Evolutionary conservation across 2,888 invertebrate genomes (phyloP).

Genomic region (Pyrrhosoma nymphula): DNA sequence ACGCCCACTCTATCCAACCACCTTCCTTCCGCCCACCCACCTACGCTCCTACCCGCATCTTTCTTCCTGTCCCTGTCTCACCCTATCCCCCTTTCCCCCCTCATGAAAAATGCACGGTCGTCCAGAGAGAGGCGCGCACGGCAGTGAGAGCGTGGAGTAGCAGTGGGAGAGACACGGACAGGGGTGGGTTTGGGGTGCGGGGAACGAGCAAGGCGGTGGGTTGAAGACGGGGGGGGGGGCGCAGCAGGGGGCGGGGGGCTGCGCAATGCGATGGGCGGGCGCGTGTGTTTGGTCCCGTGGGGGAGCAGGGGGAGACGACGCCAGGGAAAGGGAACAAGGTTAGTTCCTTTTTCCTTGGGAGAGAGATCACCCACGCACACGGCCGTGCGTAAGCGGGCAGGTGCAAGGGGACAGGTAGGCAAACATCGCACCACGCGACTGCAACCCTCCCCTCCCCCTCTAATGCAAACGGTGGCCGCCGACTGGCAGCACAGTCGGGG

Average conservation of each 20-base stretch:
- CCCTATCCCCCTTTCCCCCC: not conserved
- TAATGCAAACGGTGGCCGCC: too few relatives aligned
- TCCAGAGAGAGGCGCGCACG: not conserved
- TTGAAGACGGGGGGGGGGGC: not conserved
- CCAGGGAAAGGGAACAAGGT: not conserved
- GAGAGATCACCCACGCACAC: not conserved
- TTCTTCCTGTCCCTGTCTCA: not conserved
- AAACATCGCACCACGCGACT: not conserved
- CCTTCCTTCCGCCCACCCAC: not conserved
- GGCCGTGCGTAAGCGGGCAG: not conserved
- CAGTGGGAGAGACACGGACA: not conserved
- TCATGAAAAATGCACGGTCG: constrained; percentile 40
- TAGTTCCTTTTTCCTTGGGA: not conserved
- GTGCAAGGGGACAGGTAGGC: not conserved
- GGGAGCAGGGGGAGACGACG: not conserved
- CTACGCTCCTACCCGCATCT: not conserved
- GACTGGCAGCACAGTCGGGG: too few relatives aligned
- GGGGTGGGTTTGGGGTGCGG: not conserved
- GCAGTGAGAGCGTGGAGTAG: not conserved
- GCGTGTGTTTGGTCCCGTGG: not conserved
- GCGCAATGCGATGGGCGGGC: not conserved
- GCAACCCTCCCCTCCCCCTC: too few relatives aligned
- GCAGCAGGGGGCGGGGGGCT: not conserved
- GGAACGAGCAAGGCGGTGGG: too few relatives aligned
- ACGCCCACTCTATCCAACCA: not conserved